phyloP scores from a whole-genome alignment of 2,888 invertebrate genomes.

The Noctua comes region DNA sequence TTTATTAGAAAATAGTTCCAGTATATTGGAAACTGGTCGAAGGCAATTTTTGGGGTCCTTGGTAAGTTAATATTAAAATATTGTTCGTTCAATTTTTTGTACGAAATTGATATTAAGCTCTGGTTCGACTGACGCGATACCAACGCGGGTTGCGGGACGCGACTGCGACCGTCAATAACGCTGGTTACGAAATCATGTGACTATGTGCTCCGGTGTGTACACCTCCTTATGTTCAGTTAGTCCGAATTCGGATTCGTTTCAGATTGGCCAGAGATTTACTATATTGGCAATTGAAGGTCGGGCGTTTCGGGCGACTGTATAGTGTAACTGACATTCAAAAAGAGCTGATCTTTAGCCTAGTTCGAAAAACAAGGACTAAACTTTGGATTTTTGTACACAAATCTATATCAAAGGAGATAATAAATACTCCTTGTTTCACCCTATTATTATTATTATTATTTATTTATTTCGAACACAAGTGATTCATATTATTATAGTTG shows the following conservation, averaged over 20 bases:
- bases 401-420: too few species aligned
- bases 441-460: too few species aligned
- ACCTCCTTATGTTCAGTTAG: not conserved
- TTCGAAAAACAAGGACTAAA: not conserved
- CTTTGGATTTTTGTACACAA: not conserved
- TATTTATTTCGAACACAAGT: too few species aligned
- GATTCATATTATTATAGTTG: too few species aligned
- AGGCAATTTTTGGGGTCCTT: not conserved
- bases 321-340: not conserved
- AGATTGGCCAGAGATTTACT: not conserved
- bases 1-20: constrained; percentile 41
- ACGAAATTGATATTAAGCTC: not conserved
- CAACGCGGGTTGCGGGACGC: not conserved
- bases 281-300: not conserved
- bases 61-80: constrained; percentile 3
- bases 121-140: not conserved
- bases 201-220: not conserved
- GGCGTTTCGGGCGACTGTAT: not conserved
- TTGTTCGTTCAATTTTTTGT: not conserved
- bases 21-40: constrained; percentile 24
- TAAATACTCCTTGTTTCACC: too few species aligned
- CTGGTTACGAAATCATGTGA: not conserved
- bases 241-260: not conserved
- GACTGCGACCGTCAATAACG: not conserved
- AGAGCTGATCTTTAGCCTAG: not conserved